These are phyloP conservation scores for Drosophila bipectinata DNA, from an alignment of 1,140 invertebrate genomes.

Conservation along the genomic window DNA sequence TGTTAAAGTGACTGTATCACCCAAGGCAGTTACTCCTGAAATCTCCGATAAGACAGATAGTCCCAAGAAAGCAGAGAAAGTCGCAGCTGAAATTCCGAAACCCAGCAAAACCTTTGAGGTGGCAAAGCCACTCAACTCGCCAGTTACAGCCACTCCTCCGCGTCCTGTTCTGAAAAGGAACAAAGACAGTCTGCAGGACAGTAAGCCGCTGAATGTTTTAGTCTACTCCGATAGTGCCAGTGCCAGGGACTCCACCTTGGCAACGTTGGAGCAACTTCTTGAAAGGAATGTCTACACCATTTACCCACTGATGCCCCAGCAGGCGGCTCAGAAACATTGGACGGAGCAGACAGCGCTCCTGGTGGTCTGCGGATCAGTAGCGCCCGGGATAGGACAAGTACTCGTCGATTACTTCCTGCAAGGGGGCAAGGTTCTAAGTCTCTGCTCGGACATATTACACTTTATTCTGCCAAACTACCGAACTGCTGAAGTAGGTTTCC, in stretches of 20 bases:
- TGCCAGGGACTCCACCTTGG: conserved; percentile 89
- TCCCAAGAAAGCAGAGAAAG: background rate
- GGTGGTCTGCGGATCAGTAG: conserved; percentile 90
- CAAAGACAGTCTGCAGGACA: conserved; percentile 61
- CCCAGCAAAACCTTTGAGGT: conserved; percentile 51
- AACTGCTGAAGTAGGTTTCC: conserved; percentile 88
- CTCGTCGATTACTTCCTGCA: conserved; percentile 90
- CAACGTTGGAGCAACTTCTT: conserved; percentile 88
- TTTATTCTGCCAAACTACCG: conserved; percentile 91
- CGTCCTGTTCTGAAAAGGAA: conserved; percentile 60
- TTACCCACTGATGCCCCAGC: conserved; percentile 88
- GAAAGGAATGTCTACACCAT: conserved; percentile 91
- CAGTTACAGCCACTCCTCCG: conserved; percentile 28
- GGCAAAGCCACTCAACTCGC: conserved; percentile 26
- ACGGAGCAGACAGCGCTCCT: conserved; percentile 89
- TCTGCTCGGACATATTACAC: conserved; percentile 93
- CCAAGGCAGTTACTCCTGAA: background rate
- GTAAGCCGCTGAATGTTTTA: conserved; percentile 92
- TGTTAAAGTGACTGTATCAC: background rate
- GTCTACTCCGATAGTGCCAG: conserved; percentile 91
- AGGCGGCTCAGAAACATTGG: conserved; percentile 88
- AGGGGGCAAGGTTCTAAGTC: conserved; percentile 91
- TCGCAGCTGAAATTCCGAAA: conserved; percentile 18
- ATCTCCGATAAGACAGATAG: background rate
- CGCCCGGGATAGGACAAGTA: conserved; percentile 86